A percentile compares a stretch with the other conserved stretches of the same genome.
phyloP scores from a whole-genome alignment of 2,113 vertebrate genomes.

The Cervus canadensis region DNA sequence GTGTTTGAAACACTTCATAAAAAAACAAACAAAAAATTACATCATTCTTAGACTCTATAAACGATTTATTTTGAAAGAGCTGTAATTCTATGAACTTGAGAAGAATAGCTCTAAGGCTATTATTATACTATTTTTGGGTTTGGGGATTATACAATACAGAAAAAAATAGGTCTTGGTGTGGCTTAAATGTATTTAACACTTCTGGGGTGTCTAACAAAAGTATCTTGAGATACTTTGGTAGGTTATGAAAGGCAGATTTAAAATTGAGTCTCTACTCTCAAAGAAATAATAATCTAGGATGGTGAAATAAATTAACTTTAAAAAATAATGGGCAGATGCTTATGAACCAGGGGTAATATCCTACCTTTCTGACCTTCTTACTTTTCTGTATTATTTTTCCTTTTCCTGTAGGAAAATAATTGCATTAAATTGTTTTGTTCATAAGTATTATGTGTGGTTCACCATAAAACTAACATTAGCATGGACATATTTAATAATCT shows the following conservation, averaged over 20 bases:
- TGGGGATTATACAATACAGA: background rate
- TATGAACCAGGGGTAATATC: background rate
- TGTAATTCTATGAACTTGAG: background rate
- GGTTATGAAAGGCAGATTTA: background rate
- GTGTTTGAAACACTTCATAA: conserved; percentile 8
- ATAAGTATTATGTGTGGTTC: background rate
- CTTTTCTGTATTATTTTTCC: background rate
- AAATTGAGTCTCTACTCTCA: background rate
- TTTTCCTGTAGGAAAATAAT: background rate
- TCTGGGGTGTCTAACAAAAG: background rate
- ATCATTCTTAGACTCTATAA: background rate
- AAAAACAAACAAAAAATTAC: background rate
- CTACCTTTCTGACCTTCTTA: background rate
- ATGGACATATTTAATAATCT: background rate
- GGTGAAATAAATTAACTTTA: conserved; percentile 9
- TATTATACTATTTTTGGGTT: background rate
- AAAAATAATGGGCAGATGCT: background rate
- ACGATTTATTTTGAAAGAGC: background rate
- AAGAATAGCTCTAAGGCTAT: background rate
- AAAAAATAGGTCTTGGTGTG: background rate
- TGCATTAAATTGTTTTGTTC: background rate
- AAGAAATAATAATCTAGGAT: background rate
- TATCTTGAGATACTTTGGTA: background rate
- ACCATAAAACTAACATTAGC: background rate
- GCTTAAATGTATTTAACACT: background rate